Evolutionary conservation across 2,797 vertebrate species (phyloP).

Genomic region (Orientallactaga sibirica): DNA sequence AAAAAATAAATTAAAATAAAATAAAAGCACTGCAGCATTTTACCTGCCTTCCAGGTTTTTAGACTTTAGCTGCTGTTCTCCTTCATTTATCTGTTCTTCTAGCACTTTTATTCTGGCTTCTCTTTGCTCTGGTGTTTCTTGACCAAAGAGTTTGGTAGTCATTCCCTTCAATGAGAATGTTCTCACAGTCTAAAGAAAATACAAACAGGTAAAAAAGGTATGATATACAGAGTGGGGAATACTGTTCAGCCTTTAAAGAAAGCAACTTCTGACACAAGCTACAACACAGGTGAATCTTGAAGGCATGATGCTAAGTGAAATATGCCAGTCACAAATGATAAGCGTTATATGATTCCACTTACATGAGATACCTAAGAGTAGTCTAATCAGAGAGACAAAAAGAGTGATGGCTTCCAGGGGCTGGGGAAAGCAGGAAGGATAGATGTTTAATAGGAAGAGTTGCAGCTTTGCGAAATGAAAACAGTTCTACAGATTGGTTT

Average conservation of each 20-base stretch:
- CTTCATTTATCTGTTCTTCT: conserved; percentile 96
- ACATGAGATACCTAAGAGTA: background rate
- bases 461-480: background rate
- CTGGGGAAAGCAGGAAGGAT: background rate
- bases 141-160: conserved; percentile 98
- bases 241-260: conserved; percentile 22
- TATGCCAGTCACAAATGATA: conserved; percentile 3
- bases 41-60: conserved; percentile 95
- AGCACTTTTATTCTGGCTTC: conserved; percentile 94
- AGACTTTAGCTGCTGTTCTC: conserved; percentile 93
- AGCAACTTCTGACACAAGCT: background rate
- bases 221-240: background rate
- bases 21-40: conserved; percentile 71
- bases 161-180: conserved; percentile 98
- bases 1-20: background rate
- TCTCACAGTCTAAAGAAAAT: conserved; percentile 91
- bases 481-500: conserved; percentile 1
- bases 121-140: conserved; percentile 96
- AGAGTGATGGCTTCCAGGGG: background rate
- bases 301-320: background rate
- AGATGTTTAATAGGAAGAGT: background rate
- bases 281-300: background rate
- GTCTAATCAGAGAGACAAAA: background rate
- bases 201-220: conserved; percentile 9
- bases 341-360: background rate